Base-by-base conservation (phyloP, 64 coral and sea anemone species). In the Stylophora pistillata region DNA sequence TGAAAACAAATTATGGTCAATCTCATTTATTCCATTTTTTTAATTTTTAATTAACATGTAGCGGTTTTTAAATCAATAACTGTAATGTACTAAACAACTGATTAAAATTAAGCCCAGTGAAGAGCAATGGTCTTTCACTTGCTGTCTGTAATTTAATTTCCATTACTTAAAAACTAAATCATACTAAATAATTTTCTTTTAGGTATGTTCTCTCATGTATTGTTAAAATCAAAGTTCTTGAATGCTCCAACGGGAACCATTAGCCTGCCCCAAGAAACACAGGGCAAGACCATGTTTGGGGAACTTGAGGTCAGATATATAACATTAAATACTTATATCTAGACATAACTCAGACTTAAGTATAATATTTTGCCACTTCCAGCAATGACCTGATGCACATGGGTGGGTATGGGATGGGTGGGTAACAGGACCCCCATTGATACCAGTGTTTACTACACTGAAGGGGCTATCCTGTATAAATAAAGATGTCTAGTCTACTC, bases 271-370 rank as follows among this genome's bases (percentile, higher is more conserved):
- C 73, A 75, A 75, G 73, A 75, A 75, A 75, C 37, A 75, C 73
- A 75, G 34, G 73, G 73, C 73, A 75, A 75, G 73, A 75, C 73
- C 73, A 75, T 75, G 73, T 75, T 75, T 75, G 73, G 73, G 73
- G 32, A 75, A 75, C 73, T 75, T 75, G 2, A 75, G 73, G 73
- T 75, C 27, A 75, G 73, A 75, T 75, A 75, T 75, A 75, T 41
- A 75, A 75, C 73, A 75, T 75, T 75, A 75, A 75, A 75, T 75
- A 52, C 9, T 11, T n/a, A n/a, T n/a, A 52, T 75, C 32, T 75
- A 41, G 31, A 75, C 73, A 34, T 75, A 75, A 75, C 32, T 75
- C 73, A 75, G 73, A 75, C 31, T 75, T n/a, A n/a, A 53, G 73
- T 75, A 75, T 75, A 75, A 75, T 75, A 75, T 75, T 75, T 75